These are phyloP conservation scores for Trichosurus vulpecula DNA, from an alignment of 2,797 vertebrate species.

Conservation along the genomic window DNA sequence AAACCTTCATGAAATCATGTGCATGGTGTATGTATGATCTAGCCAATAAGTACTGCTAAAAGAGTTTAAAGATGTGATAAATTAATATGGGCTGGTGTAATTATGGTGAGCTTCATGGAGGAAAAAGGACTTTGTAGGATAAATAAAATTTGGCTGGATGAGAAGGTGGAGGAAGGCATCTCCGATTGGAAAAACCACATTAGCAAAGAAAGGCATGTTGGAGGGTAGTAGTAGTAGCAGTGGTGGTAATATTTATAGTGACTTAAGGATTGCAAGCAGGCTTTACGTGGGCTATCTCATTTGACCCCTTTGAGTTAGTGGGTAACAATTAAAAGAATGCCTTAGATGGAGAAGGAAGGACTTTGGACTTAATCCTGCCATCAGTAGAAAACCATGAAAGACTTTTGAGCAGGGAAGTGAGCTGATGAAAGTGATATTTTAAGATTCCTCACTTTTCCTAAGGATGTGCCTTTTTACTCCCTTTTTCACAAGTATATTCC, in stretches of 20 bases:
- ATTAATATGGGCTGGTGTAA: background rate
- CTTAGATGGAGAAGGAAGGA: constrained; percentile 31
- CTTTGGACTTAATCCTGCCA: constrained; percentile 6
- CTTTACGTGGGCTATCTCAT: background rate
- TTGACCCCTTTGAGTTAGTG: background rate
- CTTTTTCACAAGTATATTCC: constrained; percentile 47
- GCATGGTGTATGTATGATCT: background rate
- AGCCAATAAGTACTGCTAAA: background rate
- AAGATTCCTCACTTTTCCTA: background rate
- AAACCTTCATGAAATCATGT: background rate
- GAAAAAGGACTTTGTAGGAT: background rate
- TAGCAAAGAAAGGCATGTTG: background rate
- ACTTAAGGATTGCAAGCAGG: background rate
- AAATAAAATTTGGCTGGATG: background rate
- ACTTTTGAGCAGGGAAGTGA: constrained; percentile 38
- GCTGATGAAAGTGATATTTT: constrained; percentile 46
- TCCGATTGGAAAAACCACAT: background rate
- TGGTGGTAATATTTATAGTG: background rate
- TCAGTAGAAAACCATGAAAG: constrained; percentile 45
- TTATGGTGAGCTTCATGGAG: background rate
- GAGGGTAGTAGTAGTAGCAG: background rate
- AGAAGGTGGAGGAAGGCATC: background rate
- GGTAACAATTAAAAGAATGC: constrained; percentile 10
- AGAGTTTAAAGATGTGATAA: background rate
- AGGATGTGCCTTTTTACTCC: constrained; percentile 7